Evolutionary conservation across 2,888 invertebrate genomes (phyloP), one percentile per base, ranked within the genome.

Genomic region (Phymatocera aterrima): DNA sequence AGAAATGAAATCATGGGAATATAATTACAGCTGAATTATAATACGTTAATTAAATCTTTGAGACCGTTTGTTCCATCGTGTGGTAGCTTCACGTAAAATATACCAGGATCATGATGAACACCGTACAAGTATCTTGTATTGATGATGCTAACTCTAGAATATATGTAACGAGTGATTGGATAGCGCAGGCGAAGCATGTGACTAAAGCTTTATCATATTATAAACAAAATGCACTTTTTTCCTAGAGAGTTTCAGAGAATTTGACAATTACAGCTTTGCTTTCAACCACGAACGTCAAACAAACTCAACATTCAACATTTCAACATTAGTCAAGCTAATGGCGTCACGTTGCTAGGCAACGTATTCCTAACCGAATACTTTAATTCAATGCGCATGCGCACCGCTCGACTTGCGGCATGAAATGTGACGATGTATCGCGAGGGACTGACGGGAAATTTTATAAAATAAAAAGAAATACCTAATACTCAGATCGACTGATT

Each of bases 61-160:
- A 8, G 10, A 68, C 40, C 46, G 37, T 70, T 60, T 74, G 79
- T 86, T 86, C 87, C 84, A 75, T 83, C 79, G 31, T 86, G 79
- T 34, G 83, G 81, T 57, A 86, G 75, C 79, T 86, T 85, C 24
- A 87, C 80, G 64, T 83, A 87, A 78, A 87, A 87, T 75, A 84
- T 80, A n/a, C 82, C 84, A 24, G 84, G 83, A 79, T 83, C 86
- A 54, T 87, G 87, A 10, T 82, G 79, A 4, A 85, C 83, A 4
- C 80, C 78, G 46, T 84, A 79, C 40, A 83, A 79, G 18, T 77
- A 77, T 54, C 83, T 80, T 34, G 79, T 61, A 72, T 78, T 77
- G 24, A 82, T 79, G 2, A 12, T 31, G 12, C 37, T 12, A 18
- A 80, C 80, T n/a, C 75, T 79, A 37, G 77, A 68, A 54, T 81